A percentile compares a stretch with the other conserved stretches of the same genome.
These are phyloP conservation scores for Gymnothorax reevesii DNA, from an alignment of 2,797 vertebrate species.

Conservation along the genomic window DNA sequence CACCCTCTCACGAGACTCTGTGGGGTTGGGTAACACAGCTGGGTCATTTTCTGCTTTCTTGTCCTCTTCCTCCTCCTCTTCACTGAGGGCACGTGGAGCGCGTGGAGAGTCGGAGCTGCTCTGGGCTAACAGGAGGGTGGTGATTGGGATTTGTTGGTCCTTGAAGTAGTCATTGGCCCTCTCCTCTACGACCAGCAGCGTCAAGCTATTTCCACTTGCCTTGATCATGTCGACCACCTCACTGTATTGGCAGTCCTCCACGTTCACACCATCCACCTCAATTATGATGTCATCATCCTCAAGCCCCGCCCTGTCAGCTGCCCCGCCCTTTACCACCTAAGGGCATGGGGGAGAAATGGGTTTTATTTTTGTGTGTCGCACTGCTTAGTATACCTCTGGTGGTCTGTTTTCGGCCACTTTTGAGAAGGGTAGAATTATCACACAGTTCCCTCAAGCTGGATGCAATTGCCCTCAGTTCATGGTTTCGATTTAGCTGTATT, in stretches of 20 bases:
- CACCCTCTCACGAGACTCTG: conserved; percentile 60
- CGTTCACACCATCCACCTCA: conserved; percentile 82
- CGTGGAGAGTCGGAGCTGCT: background rate
- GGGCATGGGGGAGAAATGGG: conserved; percentile 13
- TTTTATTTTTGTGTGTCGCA: background rate
- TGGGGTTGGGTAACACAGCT: conserved; percentile 42
- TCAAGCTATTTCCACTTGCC: conserved; percentile 68
- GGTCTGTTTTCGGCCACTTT: background rate
- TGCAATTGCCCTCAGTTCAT: too few relatives aligned
- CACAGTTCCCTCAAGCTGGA: too few relatives aligned
- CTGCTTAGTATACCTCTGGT: background rate
- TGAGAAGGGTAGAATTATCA: too few relatives aligned
- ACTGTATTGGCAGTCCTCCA: conserved; percentile 75
- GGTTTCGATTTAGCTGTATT: too few relatives aligned
- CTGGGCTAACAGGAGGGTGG: conserved; percentile 57
- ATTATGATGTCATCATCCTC: conserved; percentile 81
- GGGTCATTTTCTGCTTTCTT: conserved; percentile 28
- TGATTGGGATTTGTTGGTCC: conserved; percentile 71
- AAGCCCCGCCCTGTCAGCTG: conserved; percentile 78
- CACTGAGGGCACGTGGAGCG: background rate
- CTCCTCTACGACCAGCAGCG: conserved; percentile 78
- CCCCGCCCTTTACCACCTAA: conserved; percentile 79
- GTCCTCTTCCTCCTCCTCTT: conserved; percentile 17
- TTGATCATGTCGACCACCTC: conserved; percentile 79
- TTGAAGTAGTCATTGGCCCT: conserved; percentile 76